phyloP scores from a whole-genome alignment of 1,140 invertebrate species.

The Aphelinus certus region DNA sequence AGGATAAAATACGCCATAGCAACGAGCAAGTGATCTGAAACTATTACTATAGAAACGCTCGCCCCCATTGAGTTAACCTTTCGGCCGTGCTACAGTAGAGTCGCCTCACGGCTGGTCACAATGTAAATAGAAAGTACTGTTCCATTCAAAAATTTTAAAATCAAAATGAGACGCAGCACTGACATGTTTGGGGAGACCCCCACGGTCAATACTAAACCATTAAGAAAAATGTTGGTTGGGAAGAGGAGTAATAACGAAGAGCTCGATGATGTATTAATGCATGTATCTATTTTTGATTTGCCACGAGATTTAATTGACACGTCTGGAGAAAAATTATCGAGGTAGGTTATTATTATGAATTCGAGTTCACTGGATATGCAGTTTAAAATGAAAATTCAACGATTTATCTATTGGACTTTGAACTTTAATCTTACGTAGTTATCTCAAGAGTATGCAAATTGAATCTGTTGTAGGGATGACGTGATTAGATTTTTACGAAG shows the following conservation, averaged over 20 bases:
- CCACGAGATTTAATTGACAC: not conserved
- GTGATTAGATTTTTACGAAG: too few relatives aligned
- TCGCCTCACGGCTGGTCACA: not conserved
- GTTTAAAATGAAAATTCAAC: too few relatives aligned
- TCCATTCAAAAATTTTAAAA: not conserved
- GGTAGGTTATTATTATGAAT: conserved; percentile 7
- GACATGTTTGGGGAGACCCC: not conserved
- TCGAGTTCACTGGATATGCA: too few relatives aligned
- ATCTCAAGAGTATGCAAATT: too few relatives aligned
- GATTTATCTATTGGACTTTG: too few relatives aligned
- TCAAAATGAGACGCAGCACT: not conserved
- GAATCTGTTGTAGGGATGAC: too few relatives aligned
- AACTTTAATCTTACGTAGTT: too few relatives aligned
- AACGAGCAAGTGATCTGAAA: not conserved
- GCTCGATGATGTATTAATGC: conserved; percentile 8
- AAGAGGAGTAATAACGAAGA: conserved; percentile 27
- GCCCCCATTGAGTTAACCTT: not conserved
- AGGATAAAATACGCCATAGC: not conserved
- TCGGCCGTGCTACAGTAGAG: not conserved
- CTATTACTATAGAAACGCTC: conserved; percentile 23
- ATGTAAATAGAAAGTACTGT: not conserved
- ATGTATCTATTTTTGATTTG: conserved; percentile 12
- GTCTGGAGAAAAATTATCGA: conserved; percentile 10
- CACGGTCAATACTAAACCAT: not conserved
- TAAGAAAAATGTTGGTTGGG: conserved; percentile 4